Evolutionary conservation across 2,113 vertebrate genomes (phyloP).

Genomic region (Manacus vitellinus): DNA sequence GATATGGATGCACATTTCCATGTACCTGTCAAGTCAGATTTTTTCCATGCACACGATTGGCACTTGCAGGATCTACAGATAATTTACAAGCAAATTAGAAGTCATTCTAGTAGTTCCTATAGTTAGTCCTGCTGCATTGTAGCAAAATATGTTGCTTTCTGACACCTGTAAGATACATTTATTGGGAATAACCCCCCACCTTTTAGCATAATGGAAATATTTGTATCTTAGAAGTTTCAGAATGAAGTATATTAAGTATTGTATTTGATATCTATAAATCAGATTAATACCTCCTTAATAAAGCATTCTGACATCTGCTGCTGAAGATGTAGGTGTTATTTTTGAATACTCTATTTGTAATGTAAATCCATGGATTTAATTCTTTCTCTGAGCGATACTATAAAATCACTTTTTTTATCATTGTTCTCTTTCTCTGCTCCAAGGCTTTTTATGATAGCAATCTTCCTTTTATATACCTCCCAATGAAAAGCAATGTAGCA

Average conservation of each 20-base stretch:
- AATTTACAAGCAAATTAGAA: neutral
- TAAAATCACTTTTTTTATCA: neutral
- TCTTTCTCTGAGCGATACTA: neutral
- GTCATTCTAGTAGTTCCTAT: neutral
- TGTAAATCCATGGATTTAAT: neutral
- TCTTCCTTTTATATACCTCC: neutral
- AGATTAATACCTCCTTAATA: neutral
- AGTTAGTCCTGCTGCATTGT: neutral
- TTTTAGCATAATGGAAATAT: neutral
- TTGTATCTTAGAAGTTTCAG: neutral
- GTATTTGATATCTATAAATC: neutral
- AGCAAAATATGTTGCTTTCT: neutral
- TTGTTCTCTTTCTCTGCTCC: neutral
- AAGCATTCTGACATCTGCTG: neutral
- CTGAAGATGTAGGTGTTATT: neutral
- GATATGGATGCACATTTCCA: neutral
- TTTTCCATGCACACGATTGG: neutral
- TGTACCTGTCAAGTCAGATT: neutral
- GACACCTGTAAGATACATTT: neutral
- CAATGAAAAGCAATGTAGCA: neutral
- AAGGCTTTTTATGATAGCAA: neutral
- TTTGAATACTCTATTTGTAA: neutral
- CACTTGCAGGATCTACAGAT: neutral
- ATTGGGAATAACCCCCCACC: neutral
- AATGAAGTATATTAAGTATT: neutral